phyloP scores from a whole-genome alignment of 2,113 vertebrate species.

The Neomonachus schauinslandi region DNA sequence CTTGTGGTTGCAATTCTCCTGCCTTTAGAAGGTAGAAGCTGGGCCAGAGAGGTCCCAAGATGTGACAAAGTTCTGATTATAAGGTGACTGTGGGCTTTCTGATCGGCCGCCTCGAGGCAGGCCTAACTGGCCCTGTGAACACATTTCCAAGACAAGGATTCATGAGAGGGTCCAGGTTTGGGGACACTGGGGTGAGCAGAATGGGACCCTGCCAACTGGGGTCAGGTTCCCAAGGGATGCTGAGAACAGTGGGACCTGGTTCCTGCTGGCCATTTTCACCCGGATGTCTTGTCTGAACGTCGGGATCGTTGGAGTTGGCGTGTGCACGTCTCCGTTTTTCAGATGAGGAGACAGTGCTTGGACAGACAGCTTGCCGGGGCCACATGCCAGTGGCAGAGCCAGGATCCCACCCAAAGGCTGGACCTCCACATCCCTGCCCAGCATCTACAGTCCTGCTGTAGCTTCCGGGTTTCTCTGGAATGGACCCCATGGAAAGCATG shows the following conservation, averaged over 20 bases:
- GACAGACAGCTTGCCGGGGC: neutral
- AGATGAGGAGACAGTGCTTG: neutral
- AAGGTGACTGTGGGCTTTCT: neutral
- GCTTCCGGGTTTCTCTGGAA: neutral
- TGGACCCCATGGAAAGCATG: neutral
- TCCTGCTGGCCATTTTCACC: neutral
- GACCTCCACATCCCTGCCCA: neutral
- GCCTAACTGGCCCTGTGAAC: neutral
- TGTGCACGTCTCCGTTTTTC: neutral
- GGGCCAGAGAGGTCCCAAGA: neutral
- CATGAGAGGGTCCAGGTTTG: neutral
- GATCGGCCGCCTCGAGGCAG: neutral
- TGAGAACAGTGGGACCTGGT: too few species aligned
- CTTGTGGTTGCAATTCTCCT: neutral
- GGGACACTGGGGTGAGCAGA: neutral
- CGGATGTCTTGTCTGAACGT: neutral
- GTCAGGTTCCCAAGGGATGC: neutral
- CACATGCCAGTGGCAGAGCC: neutral
- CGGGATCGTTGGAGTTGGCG: fast-evolving
- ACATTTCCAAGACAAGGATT: neutral
- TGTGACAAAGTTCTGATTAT: fast-evolving
- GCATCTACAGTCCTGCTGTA: too few species aligned
- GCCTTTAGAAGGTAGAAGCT: neutral
- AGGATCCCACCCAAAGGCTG: neutral
- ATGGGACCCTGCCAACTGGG: neutral